A percentile compares a stretch with the other conserved stretches of the same genome.
These are phyloP conservation scores for Piprites chloris DNA, from an alignment of 2,113 vertebrate genomes.

Conservation along the genomic window DNA sequence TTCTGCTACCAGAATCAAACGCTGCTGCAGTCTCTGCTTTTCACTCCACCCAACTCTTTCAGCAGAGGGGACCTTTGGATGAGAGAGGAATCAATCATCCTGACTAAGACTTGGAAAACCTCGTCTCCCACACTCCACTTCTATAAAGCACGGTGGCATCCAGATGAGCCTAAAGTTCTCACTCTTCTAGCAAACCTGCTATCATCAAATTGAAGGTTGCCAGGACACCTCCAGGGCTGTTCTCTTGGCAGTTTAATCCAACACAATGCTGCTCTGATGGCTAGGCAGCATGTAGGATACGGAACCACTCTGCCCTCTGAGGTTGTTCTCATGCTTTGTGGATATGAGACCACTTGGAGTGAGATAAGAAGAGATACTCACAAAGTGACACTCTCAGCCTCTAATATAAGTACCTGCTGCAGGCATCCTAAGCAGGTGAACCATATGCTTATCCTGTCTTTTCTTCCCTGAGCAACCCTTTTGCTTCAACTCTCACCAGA, in stretches of 20 bases:
- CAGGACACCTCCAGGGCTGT: not conserved
- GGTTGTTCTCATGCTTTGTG: not conserved
- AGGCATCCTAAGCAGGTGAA: not conserved
- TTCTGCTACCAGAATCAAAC: not conserved
- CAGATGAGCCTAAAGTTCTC: not conserved
- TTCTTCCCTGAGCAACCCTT: not conserved
- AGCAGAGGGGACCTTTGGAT: not conserved
- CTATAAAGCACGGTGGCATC: not conserved
- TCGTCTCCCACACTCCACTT: not conserved
- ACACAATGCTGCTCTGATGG: not conserved
- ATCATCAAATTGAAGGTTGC: not conserved
- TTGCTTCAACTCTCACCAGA: not conserved
- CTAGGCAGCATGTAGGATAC: fast-evolving
- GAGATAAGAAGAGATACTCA: not conserved
- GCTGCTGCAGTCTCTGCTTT: not conserved
- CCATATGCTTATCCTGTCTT: not conserved
- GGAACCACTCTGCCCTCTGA: not conserved
- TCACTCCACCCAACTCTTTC: not conserved
- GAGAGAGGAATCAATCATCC: not conserved
- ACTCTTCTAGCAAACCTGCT: not conserved
- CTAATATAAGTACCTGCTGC: not conserved
- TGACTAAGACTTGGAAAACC: not conserved
- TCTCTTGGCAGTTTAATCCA: not conserved
- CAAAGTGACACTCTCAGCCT: not conserved
- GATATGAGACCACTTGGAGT: not conserved